phyloP scores from a whole-genome alignment of 1,140 invertebrate species.

The Samia ricini region DNA sequence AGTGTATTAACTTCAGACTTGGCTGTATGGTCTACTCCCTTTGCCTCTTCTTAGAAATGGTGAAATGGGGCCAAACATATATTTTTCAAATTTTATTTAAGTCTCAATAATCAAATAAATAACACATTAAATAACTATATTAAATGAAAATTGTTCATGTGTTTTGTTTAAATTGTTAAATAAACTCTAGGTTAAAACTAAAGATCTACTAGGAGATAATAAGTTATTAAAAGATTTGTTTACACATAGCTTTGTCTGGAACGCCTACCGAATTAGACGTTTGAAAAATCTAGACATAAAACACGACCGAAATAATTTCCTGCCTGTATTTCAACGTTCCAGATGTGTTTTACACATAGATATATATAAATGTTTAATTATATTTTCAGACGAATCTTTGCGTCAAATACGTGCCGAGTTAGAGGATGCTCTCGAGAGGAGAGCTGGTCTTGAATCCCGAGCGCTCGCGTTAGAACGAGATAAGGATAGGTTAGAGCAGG shows the following conservation, averaged over 20 bases:
- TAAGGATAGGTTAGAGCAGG: slow-evolving; percentile 55
- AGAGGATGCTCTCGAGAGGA: slow-evolving; percentile 44
- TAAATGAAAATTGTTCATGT: too few species aligned
- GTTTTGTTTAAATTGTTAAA: too few species aligned
- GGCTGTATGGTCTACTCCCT: too few species aligned
- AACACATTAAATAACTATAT: too few species aligned
- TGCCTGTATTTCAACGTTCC: not conserved
- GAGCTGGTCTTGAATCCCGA: slow-evolving; percentile 56
- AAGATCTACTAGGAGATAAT: not conserved
- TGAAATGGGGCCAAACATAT: too few species aligned
- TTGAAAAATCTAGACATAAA: not conserved
- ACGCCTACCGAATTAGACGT: not conserved
- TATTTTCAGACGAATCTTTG: slow-evolving; percentile 54
- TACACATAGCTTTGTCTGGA: not conserved
- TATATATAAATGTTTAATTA: not conserved
- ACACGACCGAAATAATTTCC: not conserved
- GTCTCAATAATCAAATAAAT: too few species aligned
- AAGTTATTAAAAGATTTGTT: not conserved
- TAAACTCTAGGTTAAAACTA: too few species aligned
- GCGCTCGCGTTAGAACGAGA: slow-evolving; percentile 54
- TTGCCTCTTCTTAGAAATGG: too few species aligned
- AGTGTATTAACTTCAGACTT: too few species aligned
- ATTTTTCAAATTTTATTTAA: too few species aligned
- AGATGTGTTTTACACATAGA: not conserved
- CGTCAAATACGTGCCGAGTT: slow-evolving; percentile 52